Evolutionary conservation across 2,797 vertebrate genomes (phyloP).

Genomic region (Leptatherina wallacei): DNA sequence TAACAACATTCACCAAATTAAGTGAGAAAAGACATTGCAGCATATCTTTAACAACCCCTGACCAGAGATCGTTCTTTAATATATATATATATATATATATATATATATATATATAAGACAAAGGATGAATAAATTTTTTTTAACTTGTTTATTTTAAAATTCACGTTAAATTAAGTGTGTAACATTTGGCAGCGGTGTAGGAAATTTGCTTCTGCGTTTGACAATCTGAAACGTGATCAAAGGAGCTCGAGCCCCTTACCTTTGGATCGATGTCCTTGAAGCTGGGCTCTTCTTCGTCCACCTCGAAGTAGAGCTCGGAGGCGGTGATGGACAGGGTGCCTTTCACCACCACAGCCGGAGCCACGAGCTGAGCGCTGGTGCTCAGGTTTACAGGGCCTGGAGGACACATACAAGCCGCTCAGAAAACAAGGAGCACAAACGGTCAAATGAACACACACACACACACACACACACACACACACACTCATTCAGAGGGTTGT

Average conservation of each 20-base stretch:
- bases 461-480: not conserved
- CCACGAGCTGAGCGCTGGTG: constrained; percentile 93
- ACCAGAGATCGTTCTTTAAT: not conserved
- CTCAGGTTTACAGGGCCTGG: constrained; percentile 93
- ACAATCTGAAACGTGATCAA: constrained; percentile 36
- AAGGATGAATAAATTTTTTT: too few species aligned
- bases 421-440: constrained; percentile 24
- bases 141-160: not conserved
- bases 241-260: constrained; percentile 83
- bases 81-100: too few species aligned
- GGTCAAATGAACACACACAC: not conserved
- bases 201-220: constrained; percentile 5
- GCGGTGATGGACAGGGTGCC: constrained; percentile 95
- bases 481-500: not conserved
- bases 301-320: constrained; percentile 97
- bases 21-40: not conserved
- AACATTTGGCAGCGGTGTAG: too few species aligned
- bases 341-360: constrained; percentile 89
- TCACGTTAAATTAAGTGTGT: too few species aligned
- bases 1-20: too few species aligned
- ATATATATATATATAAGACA: too few species aligned
- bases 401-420: constrained; percentile 38
- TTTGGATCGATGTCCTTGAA: constrained; percentile 96
- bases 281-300: constrained; percentile 94
- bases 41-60: not conserved